Percentiles rank a stretch among this genome's conserved stretches.
Evolutionary conservation across 2,888 invertebrate genomes (phyloP).

Genomic region (Epistrophe grossulariae): DNA sequence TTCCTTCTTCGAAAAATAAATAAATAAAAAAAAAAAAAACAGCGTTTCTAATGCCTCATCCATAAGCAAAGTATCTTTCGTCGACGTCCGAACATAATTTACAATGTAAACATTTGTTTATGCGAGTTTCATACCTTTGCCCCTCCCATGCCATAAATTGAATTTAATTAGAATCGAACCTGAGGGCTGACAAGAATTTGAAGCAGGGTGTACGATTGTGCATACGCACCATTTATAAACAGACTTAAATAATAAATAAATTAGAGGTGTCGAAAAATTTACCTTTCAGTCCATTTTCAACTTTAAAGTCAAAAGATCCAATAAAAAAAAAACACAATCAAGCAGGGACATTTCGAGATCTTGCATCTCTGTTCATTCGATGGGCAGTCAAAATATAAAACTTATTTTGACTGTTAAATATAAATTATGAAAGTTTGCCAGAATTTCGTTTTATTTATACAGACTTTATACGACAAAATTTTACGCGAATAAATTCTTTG

Average conservation of each 20-base stretch:
- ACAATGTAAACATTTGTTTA: slow-evolving; percentile 41
- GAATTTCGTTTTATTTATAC: neutral
- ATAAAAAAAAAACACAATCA: neutral
- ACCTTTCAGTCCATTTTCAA: neutral
- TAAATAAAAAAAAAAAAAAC: neutral
- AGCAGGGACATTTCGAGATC: neutral
- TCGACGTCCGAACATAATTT: slow-evolving; percentile 14
- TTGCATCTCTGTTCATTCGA: too few relatives aligned
- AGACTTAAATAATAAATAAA: slow-evolving; percentile 20
- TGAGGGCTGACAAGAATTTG: neutral
- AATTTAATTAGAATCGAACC: slow-evolving; percentile 37
- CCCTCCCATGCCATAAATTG: neutral
- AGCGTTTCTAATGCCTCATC: neutral
- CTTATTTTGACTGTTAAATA: too few relatives aligned
- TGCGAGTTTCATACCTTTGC: neutral
- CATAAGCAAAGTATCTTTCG: slow-evolving; percentile 33
- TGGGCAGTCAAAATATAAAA: too few relatives aligned
- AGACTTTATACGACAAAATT: neutral
- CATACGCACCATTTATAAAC: neutral
- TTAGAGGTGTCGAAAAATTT: neutral
- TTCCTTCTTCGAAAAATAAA: neutral
- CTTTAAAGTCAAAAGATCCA: neutral
- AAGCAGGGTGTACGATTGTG: neutral
- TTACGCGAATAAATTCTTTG: neutral
- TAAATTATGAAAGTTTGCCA: slow-evolving; percentile 1